Conservation (phyloP, 2,888 invertebrate genomes). For the Cremastobaeus sp. region DNA sequence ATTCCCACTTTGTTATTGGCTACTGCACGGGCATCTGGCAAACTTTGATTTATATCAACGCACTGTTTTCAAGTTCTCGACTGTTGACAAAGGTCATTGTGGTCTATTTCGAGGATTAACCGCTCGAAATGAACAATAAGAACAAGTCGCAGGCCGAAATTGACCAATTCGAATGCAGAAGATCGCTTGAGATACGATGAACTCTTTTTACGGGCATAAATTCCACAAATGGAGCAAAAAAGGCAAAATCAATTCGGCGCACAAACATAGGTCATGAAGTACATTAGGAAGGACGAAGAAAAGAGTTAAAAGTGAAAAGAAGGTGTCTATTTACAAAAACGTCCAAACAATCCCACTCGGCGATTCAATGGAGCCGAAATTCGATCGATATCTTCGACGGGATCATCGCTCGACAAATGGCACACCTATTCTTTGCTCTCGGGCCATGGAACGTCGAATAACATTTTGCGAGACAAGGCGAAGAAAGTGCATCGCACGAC, state of each 20-base stretch:
- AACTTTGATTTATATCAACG: slow-evolving; percentile 5
- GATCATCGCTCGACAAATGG: slow-evolving; percentile 67
- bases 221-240: slow-evolving; percentile 17
- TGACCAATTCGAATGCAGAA: neutral
- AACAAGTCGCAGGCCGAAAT: neutral
- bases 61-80: no score
- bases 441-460: slow-evolving; percentile 48
- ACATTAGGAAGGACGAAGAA: slow-evolving; percentile 35
- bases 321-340: slow-evolving; percentile 59
- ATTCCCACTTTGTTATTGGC: slow-evolving; percentile 10
- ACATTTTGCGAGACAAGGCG: slow-evolving; percentile 63
- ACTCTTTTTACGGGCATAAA: slow-evolving; percentile 1
- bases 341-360: slow-evolving; percentile 53
- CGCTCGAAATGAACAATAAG: no score
- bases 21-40: slow-evolving; percentile 2
- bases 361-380: slow-evolving; percentile 47
- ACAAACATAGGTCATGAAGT: slow-evolving; percentile 21
- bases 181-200: slow-evolving; percentile 4
- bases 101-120: no score
- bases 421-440: slow-evolving; percentile 61
- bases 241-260: slow-evolving; percentile 25
- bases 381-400: slow-evolving; percentile 61
- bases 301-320: slow-evolving; percentile 49
- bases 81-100: no score
- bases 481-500: slow-evolving; percentile 57